These are phyloP conservation scores for Matsumurasca onukii DNA, from an alignment of 1,140 invertebrate genomes.

Conservation along the genomic window DNA sequence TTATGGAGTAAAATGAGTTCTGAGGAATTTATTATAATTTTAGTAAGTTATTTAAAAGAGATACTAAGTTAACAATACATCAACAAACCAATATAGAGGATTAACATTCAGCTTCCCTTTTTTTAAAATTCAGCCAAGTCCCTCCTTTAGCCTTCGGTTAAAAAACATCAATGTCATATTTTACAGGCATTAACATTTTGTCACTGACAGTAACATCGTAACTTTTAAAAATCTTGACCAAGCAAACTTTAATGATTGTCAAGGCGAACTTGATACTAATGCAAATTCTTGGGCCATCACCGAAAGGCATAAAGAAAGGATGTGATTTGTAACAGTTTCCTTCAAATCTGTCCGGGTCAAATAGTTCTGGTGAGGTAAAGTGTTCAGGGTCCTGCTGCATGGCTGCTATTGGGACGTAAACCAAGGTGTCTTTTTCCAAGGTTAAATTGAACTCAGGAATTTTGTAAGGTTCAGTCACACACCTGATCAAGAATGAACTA, in stretches of 20 bases:
- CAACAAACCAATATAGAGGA: no score
- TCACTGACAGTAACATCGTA: neutral
- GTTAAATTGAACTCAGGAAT: constrained; percentile 56
- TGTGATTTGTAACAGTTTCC: constrained; percentile 46
- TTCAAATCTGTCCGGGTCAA: constrained; percentile 65
- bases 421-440: constrained; percentile 52
- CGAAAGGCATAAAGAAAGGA: constrained; percentile 53
- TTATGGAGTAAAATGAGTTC: no score
- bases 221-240: neutral
- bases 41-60: no score
- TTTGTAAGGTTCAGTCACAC: constrained; percentile 50
- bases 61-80: no score
- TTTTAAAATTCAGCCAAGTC: constrained; percentile 1
- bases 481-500: constrained; percentile 36
- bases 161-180: neutral
- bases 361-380: constrained; percentile 61
- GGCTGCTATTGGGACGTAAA: constrained; percentile 46
- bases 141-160: neutral
- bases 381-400: constrained; percentile 53
- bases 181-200: neutral
- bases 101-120: no score
- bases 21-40: no score
- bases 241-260: neutral
- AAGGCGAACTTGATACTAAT: constrained; percentile 44
- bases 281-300: constrained; percentile 51